Base-by-base conservation (phyloP, 2,113 vertebrate species). In the Agapornis roseicollis region DNA sequence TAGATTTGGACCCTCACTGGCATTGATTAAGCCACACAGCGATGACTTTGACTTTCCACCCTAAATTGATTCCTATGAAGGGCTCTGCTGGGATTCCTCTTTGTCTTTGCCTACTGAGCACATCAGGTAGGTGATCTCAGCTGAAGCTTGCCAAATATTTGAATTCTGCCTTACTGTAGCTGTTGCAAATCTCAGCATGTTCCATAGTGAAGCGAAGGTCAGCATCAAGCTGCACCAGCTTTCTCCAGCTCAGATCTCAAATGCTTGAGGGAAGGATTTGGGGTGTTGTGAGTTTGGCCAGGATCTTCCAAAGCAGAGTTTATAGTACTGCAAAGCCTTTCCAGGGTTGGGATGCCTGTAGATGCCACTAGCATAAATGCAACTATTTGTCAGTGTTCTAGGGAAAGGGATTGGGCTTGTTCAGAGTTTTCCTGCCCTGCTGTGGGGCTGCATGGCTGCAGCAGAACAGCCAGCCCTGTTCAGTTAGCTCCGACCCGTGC, bases 121-220 rank as follows among this genome's bases (percentile, higher is more conserved):
- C 35, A 41, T 60, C 65, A 84, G 89, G 50, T 72, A 92, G 96
- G 83, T 87, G 89, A 95, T 56, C 73, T 84, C 80, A 44, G 47
- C 69, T 78, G 46, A 23, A 86, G 55, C 86, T 83, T 96, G 96
- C 86, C 96, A 94, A 39, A 25, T 78, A 55, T 68, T 95, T 84
- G 47, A 68, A 86, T 96, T 91, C 61, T 89, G 85, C 79, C 83
- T 83, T 96, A 15, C 61, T 86, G 69, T 61, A 10, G 56, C 65
- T 80, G 49, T 44, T 79, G 94, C 90, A 92, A 60, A 93, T 56
- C 92, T 95, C 90, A 94, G 96, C 93, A 93, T 7, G 1, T 90
- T 81, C 70, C 63, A 13, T 10, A 14, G 24, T 33, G 44, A 49
- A 85, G 37, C 0, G 12, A 96, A 93, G 92, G 92, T 93, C 93